phyloP scores from a whole-genome alignment of 2,113 vertebrate genomes.

The Phrynosoma blainvillii region DNA sequence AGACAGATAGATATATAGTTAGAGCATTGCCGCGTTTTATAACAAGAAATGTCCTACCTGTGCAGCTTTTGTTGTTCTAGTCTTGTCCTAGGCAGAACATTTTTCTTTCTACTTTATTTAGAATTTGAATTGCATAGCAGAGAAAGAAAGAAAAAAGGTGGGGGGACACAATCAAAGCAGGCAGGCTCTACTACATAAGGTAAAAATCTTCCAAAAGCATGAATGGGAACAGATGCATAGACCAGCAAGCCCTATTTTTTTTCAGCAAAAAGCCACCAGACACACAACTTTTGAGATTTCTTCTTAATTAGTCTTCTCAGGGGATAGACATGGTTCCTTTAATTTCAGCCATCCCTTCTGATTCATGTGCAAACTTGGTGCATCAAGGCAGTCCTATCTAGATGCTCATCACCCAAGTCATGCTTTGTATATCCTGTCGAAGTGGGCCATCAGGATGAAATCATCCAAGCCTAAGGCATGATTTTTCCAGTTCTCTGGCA shows the following conservation, averaged over 20 bases:
- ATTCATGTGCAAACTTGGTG: slow-evolving; percentile 55
- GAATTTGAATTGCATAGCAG: slow-evolving; percentile 70
- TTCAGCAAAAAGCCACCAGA: slow-evolving; percentile 40
- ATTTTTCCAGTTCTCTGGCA: slow-evolving; percentile 57
- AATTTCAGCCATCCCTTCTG: slow-evolving; percentile 42
- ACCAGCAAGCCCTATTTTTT: slow-evolving; percentile 46
- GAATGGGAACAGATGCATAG: neutral
- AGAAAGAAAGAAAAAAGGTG: slow-evolving; percentile 21
- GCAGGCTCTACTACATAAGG: slow-evolving; percentile 55
- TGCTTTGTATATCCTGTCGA: slow-evolving; percentile 60
- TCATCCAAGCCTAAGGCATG: slow-evolving; percentile 64
- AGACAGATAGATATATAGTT: neutral
- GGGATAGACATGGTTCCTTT: slow-evolving; percentile 34
- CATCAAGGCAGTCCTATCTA: slow-evolving; percentile 32
- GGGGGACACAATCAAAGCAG: slow-evolving; percentile 55
- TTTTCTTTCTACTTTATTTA: slow-evolving; percentile 59
- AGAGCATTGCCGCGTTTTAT: slow-evolving; percentile 18
- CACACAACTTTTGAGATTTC: slow-evolving; percentile 18
- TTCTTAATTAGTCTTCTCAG: neutral
- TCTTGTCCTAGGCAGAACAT: slow-evolving; percentile 54
- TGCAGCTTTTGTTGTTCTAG: slow-evolving; percentile 53
- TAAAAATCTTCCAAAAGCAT: slow-evolving; percentile 39
- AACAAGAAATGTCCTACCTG: slow-evolving; percentile 72
- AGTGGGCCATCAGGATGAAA: slow-evolving; percentile 37
- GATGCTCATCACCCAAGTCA: slow-evolving; percentile 19